phyloP scores from a whole-genome alignment of 1,140 invertebrate species.

The Pogonomyrmex californicus region DNA sequence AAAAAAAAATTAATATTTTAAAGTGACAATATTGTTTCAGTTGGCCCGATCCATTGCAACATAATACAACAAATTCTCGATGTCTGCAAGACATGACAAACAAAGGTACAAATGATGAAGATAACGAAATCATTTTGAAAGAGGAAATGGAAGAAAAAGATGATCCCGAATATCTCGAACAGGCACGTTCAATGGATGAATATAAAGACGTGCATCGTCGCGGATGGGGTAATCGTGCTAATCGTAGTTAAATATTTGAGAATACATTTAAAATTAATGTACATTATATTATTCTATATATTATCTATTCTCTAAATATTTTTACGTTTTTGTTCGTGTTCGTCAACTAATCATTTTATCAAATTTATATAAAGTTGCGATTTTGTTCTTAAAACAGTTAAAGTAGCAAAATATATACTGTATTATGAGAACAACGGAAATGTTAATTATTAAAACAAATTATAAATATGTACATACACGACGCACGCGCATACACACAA shows the following conservation, averaged over 20 bases:
- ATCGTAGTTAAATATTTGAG: slow-evolving; percentile 91
- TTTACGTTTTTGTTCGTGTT: neutral
- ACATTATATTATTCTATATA: no score
- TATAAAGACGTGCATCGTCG: slow-evolving; percentile 96
- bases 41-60: slow-evolving; percentile 81
- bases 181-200: slow-evolving; percentile 93
- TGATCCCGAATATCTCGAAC: slow-evolving; percentile 91
- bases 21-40: slow-evolving; percentile 67
- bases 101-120: slow-evolving; percentile 65
- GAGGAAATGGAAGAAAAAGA: slow-evolving; percentile 92
- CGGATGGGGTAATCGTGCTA: slow-evolving; percentile 96
- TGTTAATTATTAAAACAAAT: neutral
- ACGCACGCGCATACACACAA: neutral
- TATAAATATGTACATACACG: neutral
- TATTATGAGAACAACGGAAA: neutral
- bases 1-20: neutral
- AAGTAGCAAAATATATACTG: neutral
- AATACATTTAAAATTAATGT: neutral
- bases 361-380: neutral
- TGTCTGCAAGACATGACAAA: slow-evolving; percentile 78
- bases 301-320: neutral
- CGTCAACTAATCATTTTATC: slow-evolving; percentile 1
- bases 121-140: slow-evolving; percentile 80
- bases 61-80: slow-evolving; percentile 72
- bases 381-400: neutral